These are phyloP conservation scores for Tetragnatha versicolor DNA, from an alignment of 1,140 invertebrate species.

Conservation along the genomic window DNA sequence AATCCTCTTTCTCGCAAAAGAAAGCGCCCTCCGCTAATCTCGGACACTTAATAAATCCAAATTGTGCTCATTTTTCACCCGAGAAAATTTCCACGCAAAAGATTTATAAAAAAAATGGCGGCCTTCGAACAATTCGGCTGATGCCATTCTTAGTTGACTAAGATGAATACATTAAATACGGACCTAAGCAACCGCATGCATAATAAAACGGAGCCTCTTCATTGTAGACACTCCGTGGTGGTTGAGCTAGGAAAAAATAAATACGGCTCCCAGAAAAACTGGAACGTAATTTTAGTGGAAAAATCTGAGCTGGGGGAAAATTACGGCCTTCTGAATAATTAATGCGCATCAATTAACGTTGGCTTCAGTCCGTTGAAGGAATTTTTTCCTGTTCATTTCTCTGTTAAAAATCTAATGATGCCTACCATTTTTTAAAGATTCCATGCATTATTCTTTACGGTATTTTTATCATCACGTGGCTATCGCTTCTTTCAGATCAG, in stretches of 20 bases:
- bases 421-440: too few relatives aligned
- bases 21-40: too few relatives aligned
- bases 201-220: not conserved
- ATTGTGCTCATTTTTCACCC: too few relatives aligned
- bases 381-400: conserved; percentile 3
- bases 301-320: not conserved
- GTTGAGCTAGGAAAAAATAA: not conserved
- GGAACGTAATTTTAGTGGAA: not conserved
- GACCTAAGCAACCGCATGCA: not conserved
- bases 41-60: too few relatives aligned
- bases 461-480: too few relatives aligned
- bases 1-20: too few relatives aligned
- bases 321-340: conserved; percentile 26
- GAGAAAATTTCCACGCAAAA: too few relatives aligned
- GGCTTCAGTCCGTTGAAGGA: not conserved
- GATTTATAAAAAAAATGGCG: too few relatives aligned
- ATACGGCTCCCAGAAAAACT: not conserved
- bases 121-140: too few relatives aligned
- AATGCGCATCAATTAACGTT: conserved; percentile 39
- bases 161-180: conserved; percentile 10
- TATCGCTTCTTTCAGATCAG: too few relatives aligned
- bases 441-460: too few relatives aligned
- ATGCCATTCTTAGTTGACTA: not conserved
- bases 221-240: not conserved
- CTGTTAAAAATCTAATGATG: conserved; percentile 34